Evolutionary conservation across 92 coral and sea anemone species (phyloP).

Genomic region (Phymanthus crucifer): DNA sequence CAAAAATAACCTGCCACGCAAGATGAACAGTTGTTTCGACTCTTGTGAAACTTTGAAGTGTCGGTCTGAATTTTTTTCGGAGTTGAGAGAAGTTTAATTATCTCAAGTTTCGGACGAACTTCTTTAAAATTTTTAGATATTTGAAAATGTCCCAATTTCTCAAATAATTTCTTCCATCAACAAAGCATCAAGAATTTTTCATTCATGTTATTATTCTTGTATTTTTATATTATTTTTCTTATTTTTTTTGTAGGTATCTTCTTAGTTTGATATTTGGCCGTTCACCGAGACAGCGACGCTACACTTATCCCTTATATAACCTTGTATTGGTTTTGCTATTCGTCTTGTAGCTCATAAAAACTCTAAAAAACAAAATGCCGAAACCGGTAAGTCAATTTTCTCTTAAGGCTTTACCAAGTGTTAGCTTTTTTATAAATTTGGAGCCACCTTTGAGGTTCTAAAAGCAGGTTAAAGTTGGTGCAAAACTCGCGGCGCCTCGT

Average conservation of each 20-base stretch:
- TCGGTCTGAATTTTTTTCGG: not conserved
- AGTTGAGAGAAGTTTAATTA: not conserved
- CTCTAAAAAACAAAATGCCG: constrained; percentile 32
- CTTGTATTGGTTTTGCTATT: constrained; percentile 11
- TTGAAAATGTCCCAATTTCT: not conserved
- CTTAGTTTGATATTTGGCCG: constrained; percentile 1
- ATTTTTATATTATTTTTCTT: not conserved
- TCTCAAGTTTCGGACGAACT: not conserved
- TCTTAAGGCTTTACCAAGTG: not conserved
- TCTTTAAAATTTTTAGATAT: not conserved
- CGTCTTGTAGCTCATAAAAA: constrained; percentile 13
- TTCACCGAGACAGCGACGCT: not conserved
- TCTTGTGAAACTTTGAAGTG: not conserved
- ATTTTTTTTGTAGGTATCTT: constrained; percentile 5
- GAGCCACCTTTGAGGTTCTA: not conserved
- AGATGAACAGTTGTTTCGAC: not conserved
- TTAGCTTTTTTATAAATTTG: not conserved
- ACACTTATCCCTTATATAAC: not conserved
- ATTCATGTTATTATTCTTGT: not conserved
- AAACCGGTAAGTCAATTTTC: constrained; percentile 28
- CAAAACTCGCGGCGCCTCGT: constrained; percentile 22
- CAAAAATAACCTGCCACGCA: not conserved
- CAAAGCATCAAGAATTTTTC: not conserved
- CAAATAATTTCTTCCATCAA: not conserved
- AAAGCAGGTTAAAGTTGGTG: not conserved